Base-by-base conservation (phyloP, 35 echinoderm and acorn worm genomes). In the Antedon bifida region DNA sequence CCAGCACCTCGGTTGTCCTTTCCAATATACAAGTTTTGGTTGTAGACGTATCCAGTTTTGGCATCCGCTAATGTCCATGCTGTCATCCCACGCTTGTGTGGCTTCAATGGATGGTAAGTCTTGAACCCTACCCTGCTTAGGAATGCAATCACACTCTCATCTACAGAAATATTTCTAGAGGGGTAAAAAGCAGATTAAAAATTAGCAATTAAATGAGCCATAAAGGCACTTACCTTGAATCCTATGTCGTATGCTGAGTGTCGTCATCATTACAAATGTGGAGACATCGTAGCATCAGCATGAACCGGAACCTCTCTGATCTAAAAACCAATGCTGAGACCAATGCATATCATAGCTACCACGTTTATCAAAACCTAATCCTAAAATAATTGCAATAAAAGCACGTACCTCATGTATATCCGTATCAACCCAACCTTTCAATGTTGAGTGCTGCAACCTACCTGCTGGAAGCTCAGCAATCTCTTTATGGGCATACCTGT, bases 141-240 rank as follows among this genome's bases (percentile, higher is more conserved):
- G 85, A 79, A 87, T 23, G 76, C 77, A 35, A 87, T 87, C 36
- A 87, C 74, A 9, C 77, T 80, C 38, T 87, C 79, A 81, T 87
- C 85, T 9, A 87, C 51, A 34, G 77, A 39, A 33, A 87, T 0
- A 34, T 87, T 42, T 56, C 39, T 73, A 30, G 42, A 30, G n/a
- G 77, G 85, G 74, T 84, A 84, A 74, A 29, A 76, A 19, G 83
- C 73, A 74, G 46, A 17, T n/a, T 26, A 23, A 10, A 84, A 34
- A 34, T 84, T 73, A 33, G 34, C 55, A 23, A 33, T 7, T 73
- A 34, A 73, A 46, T 84, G 82, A 84, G 55, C 82, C 64, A 34
- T 46, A 23, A 0, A 17, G 26, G 34, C 32, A 19, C 31, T 31
- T 73, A 64, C 82, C 31, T 46, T 74, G 55, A 30, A 84, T 73